Conservation (phyloP, 1,140 invertebrate genomes). For the Spodoptera litura region DNA sequence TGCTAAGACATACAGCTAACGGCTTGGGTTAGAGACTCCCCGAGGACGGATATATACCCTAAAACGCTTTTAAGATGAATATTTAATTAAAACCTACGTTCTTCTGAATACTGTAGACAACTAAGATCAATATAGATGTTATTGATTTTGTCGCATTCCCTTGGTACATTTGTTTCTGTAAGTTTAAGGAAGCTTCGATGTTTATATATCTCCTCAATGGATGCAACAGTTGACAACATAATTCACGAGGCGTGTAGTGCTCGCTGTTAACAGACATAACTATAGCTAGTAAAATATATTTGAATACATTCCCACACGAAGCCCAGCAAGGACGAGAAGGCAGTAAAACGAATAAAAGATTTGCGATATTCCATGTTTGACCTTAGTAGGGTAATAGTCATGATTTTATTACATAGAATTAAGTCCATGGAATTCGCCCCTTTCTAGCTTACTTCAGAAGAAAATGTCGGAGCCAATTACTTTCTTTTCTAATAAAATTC, state of each 20-base stretch:
- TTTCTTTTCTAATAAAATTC: not conserved
- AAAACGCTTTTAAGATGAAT: constrained; percentile 16
- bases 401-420: constrained; percentile 20
- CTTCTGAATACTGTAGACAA: not conserved
- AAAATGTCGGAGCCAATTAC: not conserved
- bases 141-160: constrained; percentile 2
- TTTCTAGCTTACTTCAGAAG: not conserved
- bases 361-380: constrained; percentile 26
- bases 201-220: not conserved
- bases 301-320: constrained; percentile 33
- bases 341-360: constrained; percentile 38
- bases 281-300: constrained; percentile 28
- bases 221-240: constrained; percentile 39
- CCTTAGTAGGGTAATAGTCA: constrained; percentile 18
- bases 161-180: not conserved
- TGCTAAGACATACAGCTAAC: constrained; percentile 36
- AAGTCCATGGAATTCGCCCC: not conserved
- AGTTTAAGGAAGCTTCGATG: not conserved
- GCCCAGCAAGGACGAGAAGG: constrained; percentile 13
- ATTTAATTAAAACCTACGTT: not conserved
- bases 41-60: constrained; percentile 8
- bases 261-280: constrained; percentile 23
- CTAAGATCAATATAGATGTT: constrained; percentile 7
- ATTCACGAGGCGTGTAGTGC: constrained; percentile 8
- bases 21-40: constrained; percentile 31